Evolutionary conservation across 64 coral and sea anemone species (phyloP).

Genomic region (Pocillopora verrucosa): DNA sequence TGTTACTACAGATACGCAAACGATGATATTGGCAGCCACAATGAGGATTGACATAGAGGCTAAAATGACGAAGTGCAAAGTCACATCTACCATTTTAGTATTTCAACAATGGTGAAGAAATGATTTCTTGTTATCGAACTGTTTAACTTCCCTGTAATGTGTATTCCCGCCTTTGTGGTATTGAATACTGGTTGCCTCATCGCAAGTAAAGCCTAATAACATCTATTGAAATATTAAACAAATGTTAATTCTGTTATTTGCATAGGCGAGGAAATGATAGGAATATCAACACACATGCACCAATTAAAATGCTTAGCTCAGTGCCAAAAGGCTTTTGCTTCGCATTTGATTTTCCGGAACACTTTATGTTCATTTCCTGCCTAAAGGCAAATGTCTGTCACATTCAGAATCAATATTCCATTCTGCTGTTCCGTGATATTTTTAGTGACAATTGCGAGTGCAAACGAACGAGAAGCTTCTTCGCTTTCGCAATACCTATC

Average conservation of each 20-base stretch:
- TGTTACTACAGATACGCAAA: not conserved
- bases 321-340: not conserved
- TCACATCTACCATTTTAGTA: not conserved
- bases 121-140: not conserved
- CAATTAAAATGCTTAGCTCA: not conserved
- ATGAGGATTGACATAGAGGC: conserved; percentile 9
- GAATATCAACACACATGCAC: conserved; percentile 5
- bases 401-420: not conserved
- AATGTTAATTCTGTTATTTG: conserved; percentile 17
- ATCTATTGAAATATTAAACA: conserved; percentile 11
- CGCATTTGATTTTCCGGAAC: conserved; percentile 6
- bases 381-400: conserved; percentile 1
- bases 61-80: not conserved
- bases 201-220: not conserved
- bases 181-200: not conserved
- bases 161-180: not conserved
- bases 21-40: not conserved
- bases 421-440: not conserved
- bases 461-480: not conserved
- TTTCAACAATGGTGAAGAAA: not conserved
- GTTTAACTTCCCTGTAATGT: not conserved
- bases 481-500: not conserved
- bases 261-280: not conserved
- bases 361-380: conserved; percentile 23
- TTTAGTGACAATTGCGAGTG: not conserved